Base-by-base conservation (phyloP, 2,888 invertebrate genomes). In the Pachydiplax longipennis region DNA sequence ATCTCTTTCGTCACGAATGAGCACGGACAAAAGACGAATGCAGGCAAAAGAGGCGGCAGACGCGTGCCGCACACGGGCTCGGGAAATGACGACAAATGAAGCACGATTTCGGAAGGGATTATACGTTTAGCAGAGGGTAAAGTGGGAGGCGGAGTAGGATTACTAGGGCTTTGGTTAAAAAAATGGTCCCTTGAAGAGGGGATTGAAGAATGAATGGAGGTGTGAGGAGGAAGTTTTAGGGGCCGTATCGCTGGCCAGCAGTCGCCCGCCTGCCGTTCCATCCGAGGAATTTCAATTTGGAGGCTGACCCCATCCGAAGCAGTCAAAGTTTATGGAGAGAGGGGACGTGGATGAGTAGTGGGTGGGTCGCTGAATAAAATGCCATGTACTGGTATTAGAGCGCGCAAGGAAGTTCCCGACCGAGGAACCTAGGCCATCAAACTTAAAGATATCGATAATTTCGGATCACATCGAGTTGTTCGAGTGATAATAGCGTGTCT, bases 221-320 rank as follows among this genome's bases (percentile, higher is more conserved):
- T 13, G 90, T 10, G 65, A 25, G 25, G 90, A 31, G 18, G 40
- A 25, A 31, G 65, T 22, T n/a, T 53, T 2, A 25, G 35, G 58
- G 15, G 87, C 87, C 87, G 87, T 87, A 87, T 87, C 87, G 87
- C 87, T 87, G 87, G 37, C 87, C 87, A 61, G 87, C 87, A 87
- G 58, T 87, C 87, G 87, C 61, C 87, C 37, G 87, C 35, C 87
- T 61, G 65, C 58, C 61, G 87, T 87, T 87, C 87, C 87, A 61
- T 61, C 61, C 87, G 87, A 87, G 87, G 87, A 87, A 87, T 87
- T 87, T 65, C 87, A 87, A 87, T 87, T 61, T 37, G 61, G 22
- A 58, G 35, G 61, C n/a, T 87, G 87, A 87, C 87, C 87, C 61
- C 18, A 65, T 18, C 65, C 65, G 65, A 65, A 22, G 22, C 22